Evolutionary conservation across 2,113 vertebrate species (phyloP), one percentile per base, ranked within the genome.

Genomic region (Labrus mixtus): DNA sequence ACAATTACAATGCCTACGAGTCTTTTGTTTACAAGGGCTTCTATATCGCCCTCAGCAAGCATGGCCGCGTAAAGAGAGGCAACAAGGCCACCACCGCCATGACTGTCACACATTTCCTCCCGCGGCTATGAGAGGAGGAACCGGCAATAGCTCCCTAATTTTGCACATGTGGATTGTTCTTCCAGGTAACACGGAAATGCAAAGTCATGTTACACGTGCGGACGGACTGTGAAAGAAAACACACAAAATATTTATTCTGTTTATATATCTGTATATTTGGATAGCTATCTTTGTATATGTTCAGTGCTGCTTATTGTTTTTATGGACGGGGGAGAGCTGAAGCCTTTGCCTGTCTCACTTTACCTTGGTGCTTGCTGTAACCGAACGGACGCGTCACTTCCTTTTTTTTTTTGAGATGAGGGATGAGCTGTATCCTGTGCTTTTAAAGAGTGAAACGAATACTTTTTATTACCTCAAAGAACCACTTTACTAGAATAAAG

Each of bases 1-100:
- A 99, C 87, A 98, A 98, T 89, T 99, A 98, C 93, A 99, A 99
- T 0, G 96, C 97, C 10, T 98, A 98, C 0, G 97, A 99, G 91
- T 98, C 96, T 50, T 95, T 94, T 39, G 74, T 90, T 87, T 96
- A 98, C 93, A 91, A 76, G 25, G 95, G 97, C 22, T 94, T 95
- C 86, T 98, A 97, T 89, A 92, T 98, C 9, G 97, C 96, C 10
- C 95, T 99, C 89, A 98, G 97, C 95, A 98, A 98, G 87, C 92
- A 98, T 0, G 96, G 97, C 74, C 95, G 95, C 73, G 92, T 94
- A 58, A 98, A 98, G 93, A 93, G 95, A 84, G 97, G 97, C 93
- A 97, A 93, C 93, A 96, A 95, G 82, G 97, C 97, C 85, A 96
- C 96, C 86, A 94, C 95, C 25, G 91, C 94, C 86, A 96, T 96